Evolutionary conservation across 2,113 vertebrate genomes (phyloP).

Genomic region (Pelecanoides urinatrix): DNA sequence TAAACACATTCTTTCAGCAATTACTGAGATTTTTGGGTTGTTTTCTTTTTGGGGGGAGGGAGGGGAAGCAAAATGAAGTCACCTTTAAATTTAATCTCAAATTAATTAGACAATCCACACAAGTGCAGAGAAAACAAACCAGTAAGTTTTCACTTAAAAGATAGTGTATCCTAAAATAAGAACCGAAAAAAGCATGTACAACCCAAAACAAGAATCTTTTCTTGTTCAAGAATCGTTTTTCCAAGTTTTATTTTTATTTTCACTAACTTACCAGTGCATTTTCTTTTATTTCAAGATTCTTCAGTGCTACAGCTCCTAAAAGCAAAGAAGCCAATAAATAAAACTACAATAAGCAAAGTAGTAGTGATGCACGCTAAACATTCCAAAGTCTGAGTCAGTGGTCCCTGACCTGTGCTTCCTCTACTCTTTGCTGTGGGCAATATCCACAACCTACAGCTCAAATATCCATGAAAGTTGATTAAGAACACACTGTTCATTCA

Average conservation of each 20-base stretch:
- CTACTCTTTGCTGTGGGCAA: neutral
- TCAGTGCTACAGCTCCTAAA: conserved; percentile 88
- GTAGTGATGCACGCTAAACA: neutral
- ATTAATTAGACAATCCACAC: neutral
- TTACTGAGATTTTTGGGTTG: neutral
- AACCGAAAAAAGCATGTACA: neutral
- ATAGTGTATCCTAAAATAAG: neutral
- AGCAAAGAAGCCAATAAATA: neutral
- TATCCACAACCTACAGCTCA: neutral
- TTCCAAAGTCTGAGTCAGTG: neutral
- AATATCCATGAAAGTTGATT: neutral
- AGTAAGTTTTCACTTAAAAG: neutral
- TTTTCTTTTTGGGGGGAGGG: too few relatives aligned
- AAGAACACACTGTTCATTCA: neutral
- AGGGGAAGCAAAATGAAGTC: neutral
- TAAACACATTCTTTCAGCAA: neutral
- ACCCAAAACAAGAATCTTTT: neutral
- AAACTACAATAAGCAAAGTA: neutral
- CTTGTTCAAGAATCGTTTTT: neutral
- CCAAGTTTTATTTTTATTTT: neutral
- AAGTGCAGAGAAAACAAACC: neutral
- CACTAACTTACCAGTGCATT: conserved; percentile 91
- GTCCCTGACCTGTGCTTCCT: neutral
- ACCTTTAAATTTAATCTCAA: neutral
- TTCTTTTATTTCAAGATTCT: conserved; percentile 96